Conservation (phyloP, 2,797 vertebrate genomes). For the Molossus molossus region DNA sequence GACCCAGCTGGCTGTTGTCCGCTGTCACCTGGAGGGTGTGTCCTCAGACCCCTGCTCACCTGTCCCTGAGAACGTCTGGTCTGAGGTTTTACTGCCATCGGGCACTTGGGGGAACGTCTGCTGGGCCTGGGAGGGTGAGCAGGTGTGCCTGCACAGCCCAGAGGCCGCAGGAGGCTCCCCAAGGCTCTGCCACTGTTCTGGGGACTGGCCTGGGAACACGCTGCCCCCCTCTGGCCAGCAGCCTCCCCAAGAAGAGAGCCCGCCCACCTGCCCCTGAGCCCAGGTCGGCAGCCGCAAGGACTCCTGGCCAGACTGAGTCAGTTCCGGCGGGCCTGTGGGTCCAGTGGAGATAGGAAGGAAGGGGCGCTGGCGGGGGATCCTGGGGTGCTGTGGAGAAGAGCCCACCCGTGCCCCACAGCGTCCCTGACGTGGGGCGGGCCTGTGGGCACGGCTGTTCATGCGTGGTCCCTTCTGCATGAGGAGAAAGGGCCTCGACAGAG, state of each 20-base stretch:
- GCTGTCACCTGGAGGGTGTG: too few species aligned
- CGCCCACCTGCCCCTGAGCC: neutral
- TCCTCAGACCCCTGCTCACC: too few species aligned
- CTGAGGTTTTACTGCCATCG: neutral
- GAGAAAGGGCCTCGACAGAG: neutral
- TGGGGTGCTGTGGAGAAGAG: too few species aligned
- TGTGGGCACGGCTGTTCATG: too few species aligned
- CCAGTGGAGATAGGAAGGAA: neutral
- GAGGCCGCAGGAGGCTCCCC: neutral
- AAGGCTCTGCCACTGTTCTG: neutral
- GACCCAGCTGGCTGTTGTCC: neutral
- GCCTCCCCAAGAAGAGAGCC: neutral
- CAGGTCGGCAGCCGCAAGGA: fast-evolving
- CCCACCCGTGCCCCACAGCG: neutral
- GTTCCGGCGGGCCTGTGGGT: neutral
- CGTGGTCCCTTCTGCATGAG: neutral
- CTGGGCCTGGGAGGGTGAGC: neutral
- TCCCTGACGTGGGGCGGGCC: fast-evolving
- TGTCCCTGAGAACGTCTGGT: neutral
- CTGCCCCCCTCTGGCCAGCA: neutral
- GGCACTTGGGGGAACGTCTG: neutral
- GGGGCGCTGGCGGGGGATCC: neutral
- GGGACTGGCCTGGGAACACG: neutral
- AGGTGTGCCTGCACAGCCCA: fast-evolving
- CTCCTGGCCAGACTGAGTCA: neutral